phyloP scores from a whole-genome alignment of 2,797 vertebrate species.

The Erethizon dorsatum region DNA sequence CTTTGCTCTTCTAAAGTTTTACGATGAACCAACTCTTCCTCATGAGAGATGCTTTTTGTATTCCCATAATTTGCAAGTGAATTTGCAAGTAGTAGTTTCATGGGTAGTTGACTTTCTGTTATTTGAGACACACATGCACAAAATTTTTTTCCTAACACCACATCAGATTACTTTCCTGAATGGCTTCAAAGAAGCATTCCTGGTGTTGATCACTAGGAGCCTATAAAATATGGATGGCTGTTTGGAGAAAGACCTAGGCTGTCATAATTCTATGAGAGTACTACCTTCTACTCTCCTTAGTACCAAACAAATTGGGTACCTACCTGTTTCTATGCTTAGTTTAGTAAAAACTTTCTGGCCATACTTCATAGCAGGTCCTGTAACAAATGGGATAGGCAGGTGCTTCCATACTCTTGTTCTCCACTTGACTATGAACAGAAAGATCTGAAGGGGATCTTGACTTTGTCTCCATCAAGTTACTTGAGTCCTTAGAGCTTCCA shows the following conservation, averaged over 20 bases:
- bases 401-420: not conserved
- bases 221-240: not conserved
- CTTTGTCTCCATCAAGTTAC: not conserved
- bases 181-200: constrained; percentile 11
- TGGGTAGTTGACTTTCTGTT: constrained; percentile 10
- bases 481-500: not conserved
- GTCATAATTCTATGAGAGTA: not conserved
- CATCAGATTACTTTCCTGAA: not conserved
- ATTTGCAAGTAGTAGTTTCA: constrained; percentile 24
- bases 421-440: not conserved
- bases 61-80: not conserved
- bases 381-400: not conserved
- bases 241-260: constrained; percentile 31
- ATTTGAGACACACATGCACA: not conserved
- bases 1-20: constrained; percentile 37
- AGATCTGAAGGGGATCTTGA: not conserved
- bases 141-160: not conserved
- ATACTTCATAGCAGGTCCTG: not conserved
- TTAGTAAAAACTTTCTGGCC: not conserved
- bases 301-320: not conserved
- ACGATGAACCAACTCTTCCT: not conserved
- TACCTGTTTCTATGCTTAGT: not conserved
- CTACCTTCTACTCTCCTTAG: not conserved
- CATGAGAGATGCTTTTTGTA: not conserved
- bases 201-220: not conserved